Evolutionary conservation across 2,888 invertebrate genomes (phyloP).

Genomic region (Luperina nickerlii): DNA sequence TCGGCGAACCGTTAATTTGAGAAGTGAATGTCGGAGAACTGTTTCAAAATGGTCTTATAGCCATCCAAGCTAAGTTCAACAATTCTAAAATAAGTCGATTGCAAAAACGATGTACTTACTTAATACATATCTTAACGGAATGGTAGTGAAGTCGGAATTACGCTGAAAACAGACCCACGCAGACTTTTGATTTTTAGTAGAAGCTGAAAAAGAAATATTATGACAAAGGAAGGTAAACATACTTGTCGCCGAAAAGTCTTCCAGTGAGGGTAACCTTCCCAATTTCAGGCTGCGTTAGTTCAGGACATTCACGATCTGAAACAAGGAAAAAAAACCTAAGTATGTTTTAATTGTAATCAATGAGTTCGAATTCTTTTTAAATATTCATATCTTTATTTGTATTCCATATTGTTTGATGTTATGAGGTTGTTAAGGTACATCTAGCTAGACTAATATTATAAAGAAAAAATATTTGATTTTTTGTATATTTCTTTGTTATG

Average conservation of each 20-base stretch:
- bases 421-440: too few species aligned
- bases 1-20: too few species aligned
- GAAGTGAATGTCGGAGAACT: too few species aligned
- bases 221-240: slow-evolving; percentile 61
- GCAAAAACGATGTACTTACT: not conserved
- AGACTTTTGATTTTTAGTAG: not conserved
- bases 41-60: too few species aligned
- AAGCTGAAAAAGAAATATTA: not conserved
- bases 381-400: not conserved
- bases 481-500: too few species aligned
- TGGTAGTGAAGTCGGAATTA: not conserved
- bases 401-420: not conserved
- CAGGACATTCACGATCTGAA: slow-evolving; percentile 96
- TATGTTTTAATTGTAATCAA: not conserved
- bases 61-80: too few species aligned
- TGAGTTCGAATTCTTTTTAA: not conserved
- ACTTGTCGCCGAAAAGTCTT: slow-evolving; percentile 94
- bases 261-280: slow-evolving; percentile 95
- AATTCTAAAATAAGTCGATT: not conserved
- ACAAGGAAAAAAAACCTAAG: slow-evolving; percentile 66
- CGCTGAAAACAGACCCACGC: not conserved
- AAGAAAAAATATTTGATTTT: too few species aligned
- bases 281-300: slow-evolving; percentile 93
- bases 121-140: not conserved
- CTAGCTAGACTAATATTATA: too few species aligned